Evolutionary conservation across 2,888 invertebrate genomes (phyloP), one percentile per base, ranked within the genome.

Genomic region (Erebia palarica): DNA sequence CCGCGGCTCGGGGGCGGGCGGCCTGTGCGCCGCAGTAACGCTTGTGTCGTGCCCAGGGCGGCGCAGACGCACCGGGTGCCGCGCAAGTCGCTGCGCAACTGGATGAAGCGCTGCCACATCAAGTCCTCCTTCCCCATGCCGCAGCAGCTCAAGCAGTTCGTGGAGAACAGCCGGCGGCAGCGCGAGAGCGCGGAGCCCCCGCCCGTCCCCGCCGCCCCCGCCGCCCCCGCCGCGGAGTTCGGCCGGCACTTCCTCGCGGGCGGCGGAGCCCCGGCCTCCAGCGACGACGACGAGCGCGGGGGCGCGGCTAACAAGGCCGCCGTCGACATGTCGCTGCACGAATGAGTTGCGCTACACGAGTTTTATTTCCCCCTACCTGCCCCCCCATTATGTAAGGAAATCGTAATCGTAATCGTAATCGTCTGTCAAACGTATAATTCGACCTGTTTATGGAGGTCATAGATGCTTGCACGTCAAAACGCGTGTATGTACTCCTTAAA

Each of bases 61-160:
- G 94, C 95, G 0, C 94, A 94, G 79, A 94, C 94, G 0, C 94
- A 94, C 82, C 94, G 94, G 77, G 94, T 95, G 0, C 95, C 95
- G 0, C 86, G 95, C 18, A 95, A 95, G 70, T 95, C 95, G 0
- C 86, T 95, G 0, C 89, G 95, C 3, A 95, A 95, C 83, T 95
- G 95, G 94, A 95, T 95, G 95, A 95, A 95, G 76, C 86, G 95
- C 0, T 94, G 94, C 81, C 94, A 94, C 83, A 94, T 94, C 14
- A 94, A 94, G 71, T 94, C 94, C 0, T 94, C 94, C 0, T 94
- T 93, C 82, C 94, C 94, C 0, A 94, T 94, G 94, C 94, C 94
- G 1, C 93, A 94, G 55, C 94, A 94, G 72, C 79, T 94, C 0
- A 93, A 94, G 70, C 94, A 94, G 68, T 94, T 94, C 71, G 94